A percentile compares a stretch with the other conserved stretches of the same genome.
Conservation (phyloP, 2,888 invertebrate species). For the Altica lythri region DNA sequence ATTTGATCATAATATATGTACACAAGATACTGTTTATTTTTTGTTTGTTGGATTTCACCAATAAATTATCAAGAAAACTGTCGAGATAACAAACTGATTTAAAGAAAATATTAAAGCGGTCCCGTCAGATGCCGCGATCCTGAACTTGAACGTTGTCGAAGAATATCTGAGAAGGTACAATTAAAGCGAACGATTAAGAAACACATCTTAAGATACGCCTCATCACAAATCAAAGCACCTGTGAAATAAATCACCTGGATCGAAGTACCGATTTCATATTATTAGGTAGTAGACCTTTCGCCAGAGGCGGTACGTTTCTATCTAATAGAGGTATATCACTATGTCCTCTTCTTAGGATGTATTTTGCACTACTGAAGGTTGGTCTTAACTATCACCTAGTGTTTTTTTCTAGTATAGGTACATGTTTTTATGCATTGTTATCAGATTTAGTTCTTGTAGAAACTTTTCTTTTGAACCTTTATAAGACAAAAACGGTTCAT, state of each 20-base stretch:
- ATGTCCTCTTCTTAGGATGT: no score
- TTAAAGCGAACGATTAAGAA: constrained; percentile 55
- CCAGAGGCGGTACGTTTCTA: constrained; percentile 22
- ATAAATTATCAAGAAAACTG: constrained; percentile 19
- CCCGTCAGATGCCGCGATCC: constrained; percentile 30
- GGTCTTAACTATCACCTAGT: no score
- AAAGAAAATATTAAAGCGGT: constrained; percentile 41
- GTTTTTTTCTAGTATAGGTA: no score
- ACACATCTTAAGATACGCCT: constrained; percentile 50
- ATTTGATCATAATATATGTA: no score
- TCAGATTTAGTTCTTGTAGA: no score
- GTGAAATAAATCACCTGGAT: constrained; percentile 52
- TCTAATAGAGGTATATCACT: constrained; percentile 20
- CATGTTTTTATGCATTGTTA: no score
- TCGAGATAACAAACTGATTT: constrained; percentile 43
- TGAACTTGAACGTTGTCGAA: constrained; percentile 11
- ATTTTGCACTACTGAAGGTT: no score
- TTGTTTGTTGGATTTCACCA: constrained; percentile 6
- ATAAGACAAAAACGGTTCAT: no score
- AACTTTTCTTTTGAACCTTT: no score
- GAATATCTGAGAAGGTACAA: constrained; percentile 49
- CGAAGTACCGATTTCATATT: constrained; percentile 42
- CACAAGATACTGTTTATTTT: no score
- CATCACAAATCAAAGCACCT: constrained; percentile 56
- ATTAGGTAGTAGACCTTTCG: constrained; percentile 43